These are phyloP conservation scores for Leptocoma aspasia DNA, from an alignment of 2,113 vertebrate species.

Conservation along the genomic window DNA sequence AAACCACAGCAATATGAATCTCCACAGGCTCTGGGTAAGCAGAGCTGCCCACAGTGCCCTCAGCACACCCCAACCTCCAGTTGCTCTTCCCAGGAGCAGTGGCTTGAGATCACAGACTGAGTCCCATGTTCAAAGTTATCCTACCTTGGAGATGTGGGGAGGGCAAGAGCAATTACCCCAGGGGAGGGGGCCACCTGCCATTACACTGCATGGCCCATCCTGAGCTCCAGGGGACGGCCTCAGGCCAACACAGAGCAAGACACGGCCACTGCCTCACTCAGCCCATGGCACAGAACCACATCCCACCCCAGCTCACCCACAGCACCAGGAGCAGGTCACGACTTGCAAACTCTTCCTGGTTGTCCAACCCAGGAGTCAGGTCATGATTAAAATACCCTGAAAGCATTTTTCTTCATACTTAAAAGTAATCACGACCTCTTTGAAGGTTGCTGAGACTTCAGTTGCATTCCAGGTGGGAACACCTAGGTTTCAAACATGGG, in stretches of 20 bases:
- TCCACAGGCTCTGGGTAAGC: background rate
- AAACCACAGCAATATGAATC: too few relatives aligned
- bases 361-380: fast-evolving
- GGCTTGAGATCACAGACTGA: fast-evolving
- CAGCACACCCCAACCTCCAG: fast-evolving
- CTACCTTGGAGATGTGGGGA: background rate
- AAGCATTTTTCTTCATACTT: background rate
- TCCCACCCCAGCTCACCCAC: background rate
- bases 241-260: background rate
- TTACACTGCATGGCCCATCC: background rate
- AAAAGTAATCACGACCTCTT: background rate
- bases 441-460: background rate
- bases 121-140: background rate
- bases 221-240: fast-evolving
- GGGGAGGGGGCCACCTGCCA: background rate
- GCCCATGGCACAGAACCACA: background rate
- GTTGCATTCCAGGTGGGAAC: background rate
- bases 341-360: background rate
- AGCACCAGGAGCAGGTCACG: fast-evolving
- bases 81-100: too few relatives aligned
- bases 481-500: background rate
- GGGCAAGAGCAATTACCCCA: background rate
- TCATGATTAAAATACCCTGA: background rate
- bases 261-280: fast-evolving
- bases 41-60: background rate